A percentile compares a stretch with the other conserved stretches of the same genome.
These are phyloP conservation scores for Neogobius melanostomus DNA, from an alignment of 2,113 vertebrate genomes.

Conservation along the genomic window DNA sequence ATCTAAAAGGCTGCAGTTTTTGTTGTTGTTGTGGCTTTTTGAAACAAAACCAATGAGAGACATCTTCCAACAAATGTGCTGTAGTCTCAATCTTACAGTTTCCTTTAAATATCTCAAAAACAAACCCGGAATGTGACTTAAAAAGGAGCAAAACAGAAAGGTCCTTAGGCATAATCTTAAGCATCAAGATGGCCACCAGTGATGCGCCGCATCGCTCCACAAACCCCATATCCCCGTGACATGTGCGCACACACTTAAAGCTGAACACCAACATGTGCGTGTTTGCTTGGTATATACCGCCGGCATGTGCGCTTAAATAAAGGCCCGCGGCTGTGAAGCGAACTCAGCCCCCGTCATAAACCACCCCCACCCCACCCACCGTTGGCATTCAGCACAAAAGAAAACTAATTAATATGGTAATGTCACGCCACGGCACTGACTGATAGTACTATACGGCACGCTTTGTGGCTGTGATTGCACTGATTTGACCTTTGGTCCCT, in stretches of 20 bases:
- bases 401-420: conserved; percentile 69
- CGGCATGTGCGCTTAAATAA: conserved; percentile 50
- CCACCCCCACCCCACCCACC: conserved; percentile 12
- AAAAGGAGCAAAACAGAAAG: conserved; percentile 21
- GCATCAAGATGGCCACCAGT: conserved; percentile 40
- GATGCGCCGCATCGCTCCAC: conserved; percentile 36
- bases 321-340: conserved; percentile 23
- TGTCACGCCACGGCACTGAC: conserved; percentile 43
- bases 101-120: too few relatives aligned
- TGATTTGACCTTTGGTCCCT: conserved; percentile 57
- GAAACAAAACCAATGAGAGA: too few relatives aligned
- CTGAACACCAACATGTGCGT: conserved; percentile 56
- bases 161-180: conserved; percentile 39
- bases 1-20: too few relatives aligned
- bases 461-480: conserved; percentile 55
- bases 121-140: too few relatives aligned
- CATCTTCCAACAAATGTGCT: too few relatives aligned
- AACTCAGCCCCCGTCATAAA: conserved; percentile 6
- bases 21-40: too few relatives aligned
- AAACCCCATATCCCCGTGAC: conserved; percentile 21
- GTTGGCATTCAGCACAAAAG: conserved; percentile 59
- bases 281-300: conserved; percentile 53
- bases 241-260: conserved; percentile 50
- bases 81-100: too few relatives aligned
- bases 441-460: conserved; percentile 39